Evolutionary conservation across 2,888 invertebrate genomes (phyloP).

Genomic region (Pandemis corylana): DNA sequence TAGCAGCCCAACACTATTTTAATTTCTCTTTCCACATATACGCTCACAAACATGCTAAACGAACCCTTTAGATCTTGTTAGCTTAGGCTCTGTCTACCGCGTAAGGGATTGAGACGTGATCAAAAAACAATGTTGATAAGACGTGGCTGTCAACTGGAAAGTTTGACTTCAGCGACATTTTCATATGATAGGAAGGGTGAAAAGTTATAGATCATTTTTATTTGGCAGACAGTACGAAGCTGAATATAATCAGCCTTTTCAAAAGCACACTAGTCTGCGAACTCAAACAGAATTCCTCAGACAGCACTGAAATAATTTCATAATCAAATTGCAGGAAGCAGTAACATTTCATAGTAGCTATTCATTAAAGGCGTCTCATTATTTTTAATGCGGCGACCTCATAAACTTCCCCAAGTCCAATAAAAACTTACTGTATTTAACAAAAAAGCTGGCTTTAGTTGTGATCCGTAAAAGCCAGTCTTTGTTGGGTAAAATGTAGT

Average conservation of each 20-base stretch:
- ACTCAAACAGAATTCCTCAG: constrained; percentile 12
- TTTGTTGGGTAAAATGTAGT: constrained; percentile 10
- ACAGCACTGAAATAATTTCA: constrained; percentile 11
- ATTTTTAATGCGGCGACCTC: constrained; percentile 22
- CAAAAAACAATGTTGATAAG: too few relatives aligned
- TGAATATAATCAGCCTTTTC: not conserved
- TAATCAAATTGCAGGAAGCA: constrained; percentile 18
- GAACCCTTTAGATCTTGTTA: too few relatives aligned
- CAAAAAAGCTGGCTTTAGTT: constrained; percentile 12
- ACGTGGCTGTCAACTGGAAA: too few relatives aligned
- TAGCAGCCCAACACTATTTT: too few relatives aligned
- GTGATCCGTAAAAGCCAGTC: constrained; percentile 10
- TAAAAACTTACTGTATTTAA: constrained; percentile 20
- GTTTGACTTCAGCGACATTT: too few relatives aligned
- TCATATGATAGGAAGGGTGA: too few relatives aligned
- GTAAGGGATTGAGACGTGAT: too few relatives aligned
- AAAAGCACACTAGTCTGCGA: not conserved
- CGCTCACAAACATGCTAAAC: too few relatives aligned
- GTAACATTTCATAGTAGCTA: constrained; percentile 15
- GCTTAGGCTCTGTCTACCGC: too few relatives aligned
- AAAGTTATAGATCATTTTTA: too few relatives aligned
- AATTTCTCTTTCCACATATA: too few relatives aligned
- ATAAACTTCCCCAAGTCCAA: constrained; percentile 17
- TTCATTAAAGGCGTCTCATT: constrained; percentile 20
- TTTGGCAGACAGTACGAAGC: not conserved